phyloP scores from a whole-genome alignment of 2,797 vertebrate genomes.

The Ctenochaetus hawaiiensis region DNA sequence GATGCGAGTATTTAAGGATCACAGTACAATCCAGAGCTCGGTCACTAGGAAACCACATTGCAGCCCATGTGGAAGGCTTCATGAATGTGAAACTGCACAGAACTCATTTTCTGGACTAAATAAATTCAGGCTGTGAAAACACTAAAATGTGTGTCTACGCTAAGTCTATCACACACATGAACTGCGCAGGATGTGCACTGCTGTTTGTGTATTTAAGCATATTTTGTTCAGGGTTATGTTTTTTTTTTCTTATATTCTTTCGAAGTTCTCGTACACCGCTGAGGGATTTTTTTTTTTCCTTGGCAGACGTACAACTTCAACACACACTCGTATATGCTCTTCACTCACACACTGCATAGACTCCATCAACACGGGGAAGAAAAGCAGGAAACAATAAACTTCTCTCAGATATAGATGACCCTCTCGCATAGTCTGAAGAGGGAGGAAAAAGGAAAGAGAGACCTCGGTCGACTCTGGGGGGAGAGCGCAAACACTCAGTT shows the following conservation, averaged over 20 bases:
- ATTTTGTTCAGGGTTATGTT: constrained; percentile 39
- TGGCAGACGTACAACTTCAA: constrained; percentile 50
- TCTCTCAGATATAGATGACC: constrained; percentile 45
- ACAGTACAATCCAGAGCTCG: constrained; percentile 52
- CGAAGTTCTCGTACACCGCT: constrained; percentile 31
- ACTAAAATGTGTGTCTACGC: constrained; percentile 52
- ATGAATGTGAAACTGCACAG: constrained; percentile 52
- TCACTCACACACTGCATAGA: constrained; percentile 32
- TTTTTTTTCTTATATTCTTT: constrained; percentile 53
- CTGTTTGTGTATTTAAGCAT: constrained; percentile 53
- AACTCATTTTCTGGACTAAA: constrained; percentile 61
- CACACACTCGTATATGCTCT: constrained; percentile 31
- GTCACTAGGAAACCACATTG: constrained; percentile 61
- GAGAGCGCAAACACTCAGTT: constrained; percentile 50
- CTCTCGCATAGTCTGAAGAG: constrained; percentile 50
- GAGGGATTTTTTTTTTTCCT: constrained; percentile 37
- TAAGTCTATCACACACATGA: constrained; percentile 56
- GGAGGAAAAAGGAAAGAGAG: constrained; percentile 31
- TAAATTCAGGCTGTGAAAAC: constrained; percentile 68
- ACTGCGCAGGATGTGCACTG: constrained; percentile 43
- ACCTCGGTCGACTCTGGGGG: constrained; percentile 42
- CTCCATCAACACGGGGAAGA: constrained; percentile 32
- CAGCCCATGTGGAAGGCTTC: constrained; percentile 65
- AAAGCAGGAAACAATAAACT: constrained; percentile 53
- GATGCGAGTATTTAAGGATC: constrained; percentile 71